Evolutionary conservation across 2,797 vertebrate species (phyloP), one percentile per base, ranked within the genome.

Genomic region (Hipposideros larvatus): DNA sequence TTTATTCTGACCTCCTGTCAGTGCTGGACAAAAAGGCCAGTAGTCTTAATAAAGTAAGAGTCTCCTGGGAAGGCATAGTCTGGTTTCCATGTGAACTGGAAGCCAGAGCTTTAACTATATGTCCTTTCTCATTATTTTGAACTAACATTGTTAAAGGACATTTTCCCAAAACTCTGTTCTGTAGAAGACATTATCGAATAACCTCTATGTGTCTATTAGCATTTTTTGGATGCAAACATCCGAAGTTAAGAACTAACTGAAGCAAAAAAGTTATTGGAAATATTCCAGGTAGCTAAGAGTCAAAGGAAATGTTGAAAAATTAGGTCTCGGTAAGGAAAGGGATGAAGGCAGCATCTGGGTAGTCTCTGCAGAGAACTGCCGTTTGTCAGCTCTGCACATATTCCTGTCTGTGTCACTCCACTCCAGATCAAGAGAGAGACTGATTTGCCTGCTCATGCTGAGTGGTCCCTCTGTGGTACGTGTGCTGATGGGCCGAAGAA

Each of bases 1-100:
- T 87, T 96, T 90, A 83, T 82, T 93, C 71, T 95, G 84, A 89
- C 53, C 41, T 68, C 71, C 55, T 87, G 37, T 65, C 68, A 87
- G 19, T 92, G 68, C 75, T 84, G 11, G 18, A 28, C 16, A 22
- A 77, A 48, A 89, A 63, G 63, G 28, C n/a, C 26, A 71, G 34
- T 78, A 82, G 65, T 87, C 90, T 73, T 91, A 87, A 77, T 93
- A 90, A 87, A 80, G 21, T 83, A 74, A 43, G 37, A 78, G 14
- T 82, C 55, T 85, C 51, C 75, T 46, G 68, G 59, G 90, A 83
- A 41, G 65, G 16, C 71, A 43, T 53, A 46, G 7, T 91, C 73
- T 90, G 43, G 46, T 91, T 91, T 96, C 86, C 94, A 53, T 66
- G 79, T 70, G 41, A 93, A 79, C 53, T 22, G 57, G 65, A 73